phyloP scores from a whole-genome alignment of 2,113 vertebrate species.

The Nicator chloris region DNA sequence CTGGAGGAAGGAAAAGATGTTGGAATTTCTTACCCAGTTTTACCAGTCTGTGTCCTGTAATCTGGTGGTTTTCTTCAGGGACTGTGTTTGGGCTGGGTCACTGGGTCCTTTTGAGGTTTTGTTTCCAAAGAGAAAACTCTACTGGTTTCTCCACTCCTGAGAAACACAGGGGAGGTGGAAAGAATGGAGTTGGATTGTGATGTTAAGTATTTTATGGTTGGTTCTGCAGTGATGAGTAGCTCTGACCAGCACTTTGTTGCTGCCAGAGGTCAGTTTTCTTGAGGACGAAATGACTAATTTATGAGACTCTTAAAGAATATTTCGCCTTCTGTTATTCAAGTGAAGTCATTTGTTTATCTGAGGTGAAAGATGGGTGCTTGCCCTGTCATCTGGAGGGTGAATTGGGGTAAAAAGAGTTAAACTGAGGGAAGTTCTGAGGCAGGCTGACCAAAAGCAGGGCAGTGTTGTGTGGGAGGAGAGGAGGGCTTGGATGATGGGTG shows the following conservation, averaged over 20 bases:
- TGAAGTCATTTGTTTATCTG: not conserved
- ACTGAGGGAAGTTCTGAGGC: not conserved
- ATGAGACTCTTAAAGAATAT: not conserved
- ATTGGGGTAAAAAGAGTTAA: not conserved
- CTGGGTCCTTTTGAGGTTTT: not conserved
- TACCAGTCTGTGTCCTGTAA: fast-evolving
- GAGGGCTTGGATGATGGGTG: not conserved
- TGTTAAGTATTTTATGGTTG: not conserved
- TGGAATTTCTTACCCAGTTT: not conserved
- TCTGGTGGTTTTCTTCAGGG: no score
- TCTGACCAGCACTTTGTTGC: not conserved
- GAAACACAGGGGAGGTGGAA: not conserved
- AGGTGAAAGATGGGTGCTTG: not conserved
- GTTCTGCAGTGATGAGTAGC: not conserved
- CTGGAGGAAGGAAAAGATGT: not conserved
- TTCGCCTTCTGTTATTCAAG: not conserved
- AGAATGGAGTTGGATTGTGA: not conserved
- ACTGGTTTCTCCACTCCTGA: not conserved
- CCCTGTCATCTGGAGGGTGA: not conserved
- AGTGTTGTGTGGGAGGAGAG: not conserved
- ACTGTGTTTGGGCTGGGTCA: fast-evolving
- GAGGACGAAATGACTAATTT: not conserved
- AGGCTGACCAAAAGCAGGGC: not conserved
- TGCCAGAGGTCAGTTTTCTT: not conserved
- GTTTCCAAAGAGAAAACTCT: not conserved